Evolutionary conservation across 2,113 vertebrate genomes (phyloP).

Genomic region (Pogona vitticeps): DNA sequence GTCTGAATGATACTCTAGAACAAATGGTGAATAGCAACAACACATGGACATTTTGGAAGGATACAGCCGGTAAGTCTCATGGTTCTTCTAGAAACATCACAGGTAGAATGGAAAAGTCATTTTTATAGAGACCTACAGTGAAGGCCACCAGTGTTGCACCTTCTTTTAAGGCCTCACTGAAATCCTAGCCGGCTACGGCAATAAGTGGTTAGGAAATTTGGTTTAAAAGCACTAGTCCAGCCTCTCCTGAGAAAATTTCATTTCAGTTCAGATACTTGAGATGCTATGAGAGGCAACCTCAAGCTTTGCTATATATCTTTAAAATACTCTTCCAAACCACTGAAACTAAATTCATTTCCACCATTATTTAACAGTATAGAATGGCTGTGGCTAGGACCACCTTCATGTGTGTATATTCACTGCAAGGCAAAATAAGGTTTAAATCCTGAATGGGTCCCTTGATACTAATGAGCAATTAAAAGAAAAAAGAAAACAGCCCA

Average conservation of each 20-base stretch:
- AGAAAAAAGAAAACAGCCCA: constrained; percentile 41
- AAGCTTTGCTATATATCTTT: constrained; percentile 5
- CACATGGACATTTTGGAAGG: neutral
- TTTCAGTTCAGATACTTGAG: constrained; percentile 15
- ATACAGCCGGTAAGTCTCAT: neutral
- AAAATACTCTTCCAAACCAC: constrained; percentile 20
- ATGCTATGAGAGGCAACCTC: constrained; percentile 7
- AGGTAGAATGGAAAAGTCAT: neutral
- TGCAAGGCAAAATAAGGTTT: constrained; percentile 16
- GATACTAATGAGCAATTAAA: constrained; percentile 22
- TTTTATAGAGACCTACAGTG: neutral
- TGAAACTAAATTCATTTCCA: constrained; percentile 25
- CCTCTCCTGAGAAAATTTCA: neutral
- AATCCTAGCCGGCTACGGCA: neutral
- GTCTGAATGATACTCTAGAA: neutral
- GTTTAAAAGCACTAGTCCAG: constrained; percentile 25
- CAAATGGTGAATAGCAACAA: neutral
- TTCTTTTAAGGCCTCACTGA: neutral
- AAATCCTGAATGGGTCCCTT: constrained; percentile 33
- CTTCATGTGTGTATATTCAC: neutral
- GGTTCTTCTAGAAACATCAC: neutral
- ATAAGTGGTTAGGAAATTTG: neutral
- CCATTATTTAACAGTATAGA: neutral
- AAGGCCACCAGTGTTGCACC: neutral
- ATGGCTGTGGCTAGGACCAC: constrained; percentile 11